Base-by-base conservation (phyloP, 1,140 invertebrate species). In the Meloidogyne chitwoodi region DNA sequence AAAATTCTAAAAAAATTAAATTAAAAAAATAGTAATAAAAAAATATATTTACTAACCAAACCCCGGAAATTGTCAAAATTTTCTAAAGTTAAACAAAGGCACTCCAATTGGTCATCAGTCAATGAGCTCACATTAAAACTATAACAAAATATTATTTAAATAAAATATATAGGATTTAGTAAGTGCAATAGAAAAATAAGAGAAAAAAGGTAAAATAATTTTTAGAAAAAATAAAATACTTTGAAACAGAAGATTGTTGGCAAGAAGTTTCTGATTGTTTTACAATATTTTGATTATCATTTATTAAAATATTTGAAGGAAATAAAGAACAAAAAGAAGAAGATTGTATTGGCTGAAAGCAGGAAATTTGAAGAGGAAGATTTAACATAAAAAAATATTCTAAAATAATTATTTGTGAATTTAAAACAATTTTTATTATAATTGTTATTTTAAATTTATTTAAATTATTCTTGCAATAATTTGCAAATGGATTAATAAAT, bases 51-150 rank as follows among this genome's bases (percentile, higher is more conserved):
- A 64, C 64, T 29, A 22, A 76, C 70, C 71, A 77, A 38, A 24
- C 38, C 63, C 38, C n/a, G 22, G 19, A 76, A 48, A 68, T 77
- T 68, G 63, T 41, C 64, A 38, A 62, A 77, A 44, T 77, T 75
- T 67, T 77, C 76, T 29, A 77, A 38, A 34, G 41, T 29, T 56
- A 29, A 41, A 44, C 76, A 75, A 41, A 77, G n/a, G 26, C 73
- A 77, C 24, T 74, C 64, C 12, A 77, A 29, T 24, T 77, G 76
- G 26, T 77, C 76, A 48, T 41, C 26, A 64, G 61, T 48, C 69
- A 77, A 68, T 24, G 56, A 31, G 48, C n/a, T 29, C 1, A 73
- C 48, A n/a, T 73, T 11, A 10, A 64, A 29, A 41, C 34, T 31
- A 19, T 67, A 6, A 34, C 6, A 22, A 56, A n/a, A 56, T 16